A percentile compares a stretch with the other conserved stretches of the same genome.
Evolutionary conservation across 1,140 invertebrate genomes (phyloP).

Genomic region (Amyelois transitella): DNA sequence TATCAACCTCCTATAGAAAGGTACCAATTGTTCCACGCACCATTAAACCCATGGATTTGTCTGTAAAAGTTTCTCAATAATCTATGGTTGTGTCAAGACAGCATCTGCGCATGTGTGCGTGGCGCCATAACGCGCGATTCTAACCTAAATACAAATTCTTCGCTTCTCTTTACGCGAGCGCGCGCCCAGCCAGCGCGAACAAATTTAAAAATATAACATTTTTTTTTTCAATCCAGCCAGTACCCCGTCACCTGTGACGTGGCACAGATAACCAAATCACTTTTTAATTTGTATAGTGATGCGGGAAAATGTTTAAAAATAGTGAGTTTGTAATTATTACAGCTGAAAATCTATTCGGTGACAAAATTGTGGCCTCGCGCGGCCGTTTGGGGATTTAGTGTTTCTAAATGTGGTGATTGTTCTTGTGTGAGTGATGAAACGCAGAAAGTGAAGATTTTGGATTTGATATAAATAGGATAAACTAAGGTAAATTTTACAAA

Average conservation of each 20-base stretch:
- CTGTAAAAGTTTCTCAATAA: slow-evolving; percentile 7
- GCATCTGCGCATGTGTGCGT: slow-evolving; percentile 61
- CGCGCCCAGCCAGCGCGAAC: slow-evolving; percentile 41
- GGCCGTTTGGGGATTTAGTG: neutral
- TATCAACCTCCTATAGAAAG: neutral
- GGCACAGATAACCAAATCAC: neutral
- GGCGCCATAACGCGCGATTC: slow-evolving; percentile 63
- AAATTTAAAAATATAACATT: slow-evolving; percentile 61
- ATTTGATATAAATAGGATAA: slow-evolving; percentile 1
- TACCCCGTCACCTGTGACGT: slow-evolving; percentile 15
- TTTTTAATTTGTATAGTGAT: neutral
- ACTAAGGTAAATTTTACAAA: slow-evolving; percentile 9
- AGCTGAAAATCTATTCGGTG: slow-evolving; percentile 34
- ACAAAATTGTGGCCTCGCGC: slow-evolving; percentile 37
- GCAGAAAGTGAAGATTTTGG: slow-evolving; percentile 17
- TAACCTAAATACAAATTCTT: slow-evolving; percentile 70
- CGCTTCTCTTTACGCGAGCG: slow-evolving; percentile 54
- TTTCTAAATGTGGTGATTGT: slow-evolving; percentile 1
- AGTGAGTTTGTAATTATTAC: slow-evolving; percentile 25
- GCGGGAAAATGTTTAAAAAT: slow-evolving; percentile 47
- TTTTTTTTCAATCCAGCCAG: slow-evolving; percentile 32
- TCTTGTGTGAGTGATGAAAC: slow-evolving; percentile 19
- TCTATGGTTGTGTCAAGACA: slow-evolving; percentile 36
- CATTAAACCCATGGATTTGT: neutral
- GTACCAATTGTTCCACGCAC: neutral